These are phyloP conservation scores for Setophaga petechia DNA, from an alignment of 2,113 vertebrate species.

Conservation along the genomic window DNA sequence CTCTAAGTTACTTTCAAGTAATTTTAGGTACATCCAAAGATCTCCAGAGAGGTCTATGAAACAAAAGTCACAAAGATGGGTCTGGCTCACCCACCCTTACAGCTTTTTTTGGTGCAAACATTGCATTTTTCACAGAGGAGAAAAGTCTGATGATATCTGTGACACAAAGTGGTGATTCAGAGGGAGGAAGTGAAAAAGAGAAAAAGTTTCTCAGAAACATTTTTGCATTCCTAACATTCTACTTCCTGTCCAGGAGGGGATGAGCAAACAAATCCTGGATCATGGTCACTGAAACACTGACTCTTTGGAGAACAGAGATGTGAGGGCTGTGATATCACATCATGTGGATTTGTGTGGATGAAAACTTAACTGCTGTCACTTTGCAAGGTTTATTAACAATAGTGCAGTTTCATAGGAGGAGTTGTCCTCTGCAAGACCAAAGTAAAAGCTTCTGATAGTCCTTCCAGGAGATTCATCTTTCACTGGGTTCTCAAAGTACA, in stretches of 20 bases:
- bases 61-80: neutral
- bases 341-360: neutral
- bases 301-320: neutral
- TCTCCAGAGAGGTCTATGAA: neutral
- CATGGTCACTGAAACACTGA: neutral
- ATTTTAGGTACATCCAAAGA: neutral
- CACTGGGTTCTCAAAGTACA: neutral
- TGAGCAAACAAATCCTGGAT: neutral
- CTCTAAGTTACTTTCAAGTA: neutral
- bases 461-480: neutral
- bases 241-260: neutral
- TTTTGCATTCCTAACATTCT: neutral
- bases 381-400: neutral
- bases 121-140: neutral
- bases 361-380: neutral
- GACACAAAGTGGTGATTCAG: neutral
- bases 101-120: fast-evolving
- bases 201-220: neutral
- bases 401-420: neutral
- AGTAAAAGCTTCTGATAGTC: neutral
- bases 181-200: neutral
- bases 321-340: neutral
- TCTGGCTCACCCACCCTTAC: neutral
- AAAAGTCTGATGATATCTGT: neutral
- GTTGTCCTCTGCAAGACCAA: neutral